Percentiles rank a stretch among this genome's conserved stretches.
Evolutionary conservation across 2,797 vertebrate species (phyloP).

Genomic region (Catharus ustulatus): DNA sequence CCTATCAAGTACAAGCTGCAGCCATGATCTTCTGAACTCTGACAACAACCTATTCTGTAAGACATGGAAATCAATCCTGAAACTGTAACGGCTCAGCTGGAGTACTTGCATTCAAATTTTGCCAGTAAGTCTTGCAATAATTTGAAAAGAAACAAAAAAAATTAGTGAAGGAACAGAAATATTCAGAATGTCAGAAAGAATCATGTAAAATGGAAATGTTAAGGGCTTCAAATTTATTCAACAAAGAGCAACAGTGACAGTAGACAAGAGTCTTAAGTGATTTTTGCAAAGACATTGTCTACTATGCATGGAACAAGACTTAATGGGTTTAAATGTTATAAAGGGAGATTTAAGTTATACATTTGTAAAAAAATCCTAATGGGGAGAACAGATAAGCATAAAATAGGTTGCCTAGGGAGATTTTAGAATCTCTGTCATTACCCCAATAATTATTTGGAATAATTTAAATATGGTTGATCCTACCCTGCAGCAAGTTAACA

Average conservation of each 20-base stretch:
- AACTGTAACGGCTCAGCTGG: neutral
- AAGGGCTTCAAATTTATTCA: neutral
- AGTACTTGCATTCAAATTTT: neutral
- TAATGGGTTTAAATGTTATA: constrained; percentile 39
- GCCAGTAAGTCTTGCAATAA: neutral
- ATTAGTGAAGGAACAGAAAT: neutral
- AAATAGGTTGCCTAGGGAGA: constrained; percentile 39
- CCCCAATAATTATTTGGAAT: constrained; percentile 42
- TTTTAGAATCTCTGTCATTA: constrained; percentile 45
- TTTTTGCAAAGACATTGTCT: neutral
- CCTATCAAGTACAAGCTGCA: neutral
- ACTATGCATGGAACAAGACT: neutral
- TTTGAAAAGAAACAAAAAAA: neutral
- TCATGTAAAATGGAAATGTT: neutral
- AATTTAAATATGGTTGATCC: constrained; percentile 41
- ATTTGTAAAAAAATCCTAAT: neutral
- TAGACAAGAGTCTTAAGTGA: neutral
- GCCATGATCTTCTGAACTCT: neutral
- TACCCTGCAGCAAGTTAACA: neutral
- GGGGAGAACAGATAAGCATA: constrained; percentile 19
- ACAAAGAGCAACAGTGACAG: neutral
- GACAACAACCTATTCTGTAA: neutral
- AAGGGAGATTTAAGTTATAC: constrained; percentile 42
- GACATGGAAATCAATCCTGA: neutral
- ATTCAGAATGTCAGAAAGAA: neutral